A percentile compares a stretch with the other conserved stretches of the same genome.
These are phyloP conservation scores for Triops cancriformis DNA, from an alignment of 1,140 invertebrate species.

Conservation along the genomic window DNA sequence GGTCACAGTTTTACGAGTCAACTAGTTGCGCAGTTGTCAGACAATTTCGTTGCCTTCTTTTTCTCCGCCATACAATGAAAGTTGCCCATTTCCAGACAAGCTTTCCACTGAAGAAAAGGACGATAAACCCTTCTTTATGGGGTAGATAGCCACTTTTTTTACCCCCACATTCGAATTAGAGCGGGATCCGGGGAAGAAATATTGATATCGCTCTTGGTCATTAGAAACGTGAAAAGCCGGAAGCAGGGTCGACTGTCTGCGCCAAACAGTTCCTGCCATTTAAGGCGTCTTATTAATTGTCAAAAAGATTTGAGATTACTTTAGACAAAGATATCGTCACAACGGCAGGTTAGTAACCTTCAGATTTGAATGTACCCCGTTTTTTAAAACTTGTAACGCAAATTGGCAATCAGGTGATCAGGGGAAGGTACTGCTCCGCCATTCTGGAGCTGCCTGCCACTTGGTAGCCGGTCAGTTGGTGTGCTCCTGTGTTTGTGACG, in stretches of 20 bases:
- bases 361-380: too few species aligned
- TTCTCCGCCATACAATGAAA: not conserved
- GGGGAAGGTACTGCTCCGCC: not conserved
- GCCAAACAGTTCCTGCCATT: not conserved
- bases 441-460: slow-evolving; percentile 12
- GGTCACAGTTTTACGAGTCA: not conserved
- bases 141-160: not conserved
- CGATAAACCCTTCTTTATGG: not conserved
- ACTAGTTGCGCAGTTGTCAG: not conserved
- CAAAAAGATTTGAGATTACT: too few species aligned
- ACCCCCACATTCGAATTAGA: not conserved
- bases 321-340: too few species aligned
- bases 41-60: not conserved
- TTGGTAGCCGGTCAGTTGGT: slow-evolving; percentile 11
- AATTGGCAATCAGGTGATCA: not conserved
- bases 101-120: not conserved
- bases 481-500: slow-evolving; percentile 5
- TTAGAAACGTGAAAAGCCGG: slow-evolving; percentile 13
- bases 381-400: not conserved
- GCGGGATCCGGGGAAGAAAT: not conserved
- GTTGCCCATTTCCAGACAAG: not conserved
- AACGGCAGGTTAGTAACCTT: too few species aligned
- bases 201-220: not conserved
- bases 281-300: too few species aligned
- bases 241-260: not conserved